Evolutionary conservation across 2,797 vertebrate species (phyloP), one percentile per base, ranked within the genome.

Genomic region (Chaetophractus vellerosus): DNA sequence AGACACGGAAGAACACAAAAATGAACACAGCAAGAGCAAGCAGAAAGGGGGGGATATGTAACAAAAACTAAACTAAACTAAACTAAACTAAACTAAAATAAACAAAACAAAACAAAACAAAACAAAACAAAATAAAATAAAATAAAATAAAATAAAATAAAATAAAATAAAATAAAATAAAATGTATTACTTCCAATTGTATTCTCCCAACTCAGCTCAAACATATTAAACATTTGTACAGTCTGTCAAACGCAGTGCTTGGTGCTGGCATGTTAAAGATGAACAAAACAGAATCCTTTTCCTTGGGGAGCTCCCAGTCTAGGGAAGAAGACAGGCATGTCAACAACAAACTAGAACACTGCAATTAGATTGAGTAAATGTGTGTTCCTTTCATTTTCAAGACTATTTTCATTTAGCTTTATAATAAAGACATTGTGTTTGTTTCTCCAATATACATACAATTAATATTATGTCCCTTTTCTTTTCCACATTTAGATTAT

Each of bases 341-440:
- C 24, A 7, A 2, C 33, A 61, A 50, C 38, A 48, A 57, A 75
- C 71, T 61, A 82, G 71, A 94, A 86, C 3, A 11, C n/a, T 69
- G 41, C 50, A 36, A 11, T 45, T 88, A 36, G 26, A 4, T 76
- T 26, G 50, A 21, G 55, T 50, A 14, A 23, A 59, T 57, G 2
- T 16, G 0, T 45, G 38, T 69, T 6, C 45, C 38, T 87, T 84
- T 69, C 16, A 14, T 52, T 52, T 52, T 52, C n/a, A 68, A 72
- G 8, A 72, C 38, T 64, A 48, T 74, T 88, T 80, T 94, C 75
- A 45, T 87, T 57, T 81, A 87, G 41, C 15, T 80, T 88, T 91
- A 80, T 76, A 68, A 50, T 96, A 74, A 87, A 89, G 38, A 23
- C 36, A 59, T 0, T 89, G 7, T 83, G 24, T 96, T 91, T 88